These are phyloP conservation scores for Scomber colias DNA, from an alignment of 2,113 vertebrate genomes.

Conservation along the genomic window DNA sequence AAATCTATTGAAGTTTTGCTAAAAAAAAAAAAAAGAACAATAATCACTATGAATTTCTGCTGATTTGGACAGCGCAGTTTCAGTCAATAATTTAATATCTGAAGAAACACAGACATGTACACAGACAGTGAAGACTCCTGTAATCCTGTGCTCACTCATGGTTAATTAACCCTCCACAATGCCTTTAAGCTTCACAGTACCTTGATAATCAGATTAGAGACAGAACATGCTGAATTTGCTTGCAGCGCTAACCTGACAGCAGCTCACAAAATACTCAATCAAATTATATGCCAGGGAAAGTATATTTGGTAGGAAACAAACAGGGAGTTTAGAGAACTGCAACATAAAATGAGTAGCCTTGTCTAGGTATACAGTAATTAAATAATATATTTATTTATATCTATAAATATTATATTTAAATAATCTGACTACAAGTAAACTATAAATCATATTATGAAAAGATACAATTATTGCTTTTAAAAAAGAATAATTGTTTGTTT, in stretches of 20 bases:
- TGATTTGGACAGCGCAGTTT: no score
- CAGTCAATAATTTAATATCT: neutral
- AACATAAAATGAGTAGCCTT: neutral
- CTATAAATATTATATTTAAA: no score
- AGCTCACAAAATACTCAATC: constrained; percentile 3
- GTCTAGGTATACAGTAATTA: no score
- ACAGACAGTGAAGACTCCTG: neutral
- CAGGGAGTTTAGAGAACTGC: neutral
- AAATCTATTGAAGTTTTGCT: neutral
- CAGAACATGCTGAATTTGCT: constrained; percentile 58
- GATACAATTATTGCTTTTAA: neutral
- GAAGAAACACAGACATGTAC: neutral
- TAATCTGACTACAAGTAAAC: no score
- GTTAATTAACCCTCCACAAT: constrained; percentile 26
- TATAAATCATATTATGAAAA: neutral
- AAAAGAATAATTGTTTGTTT: no score
- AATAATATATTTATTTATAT: no score
- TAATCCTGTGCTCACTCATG: constrained; percentile 35
- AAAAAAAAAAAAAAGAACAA: no score
- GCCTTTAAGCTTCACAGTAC: constrained; percentile 23
- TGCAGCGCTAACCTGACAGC: neutral
- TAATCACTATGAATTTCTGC: no score
- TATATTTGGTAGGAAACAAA: neutral
- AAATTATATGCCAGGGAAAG: neutral
- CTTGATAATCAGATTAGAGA: constrained; percentile 68